A percentile compares a stretch with the other conserved stretches of the same genome.
Evolutionary conservation across 2,113 vertebrate species (phyloP).

Genomic region (Pomatostomus ruficeps): DNA sequence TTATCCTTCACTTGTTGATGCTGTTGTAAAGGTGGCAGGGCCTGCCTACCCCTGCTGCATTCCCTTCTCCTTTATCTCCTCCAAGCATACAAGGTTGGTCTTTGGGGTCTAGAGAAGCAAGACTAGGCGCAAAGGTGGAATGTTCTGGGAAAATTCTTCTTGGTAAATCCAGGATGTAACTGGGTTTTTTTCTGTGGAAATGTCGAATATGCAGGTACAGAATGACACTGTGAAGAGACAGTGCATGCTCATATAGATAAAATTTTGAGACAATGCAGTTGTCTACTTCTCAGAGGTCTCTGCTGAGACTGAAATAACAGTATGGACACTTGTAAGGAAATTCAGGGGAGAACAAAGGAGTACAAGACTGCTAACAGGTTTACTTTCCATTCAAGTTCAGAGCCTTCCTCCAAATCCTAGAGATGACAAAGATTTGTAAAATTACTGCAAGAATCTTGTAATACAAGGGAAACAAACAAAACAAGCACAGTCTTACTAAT

Average conservation of each 20-base stretch:
- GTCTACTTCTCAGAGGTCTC: background rate
- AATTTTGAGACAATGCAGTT: background rate
- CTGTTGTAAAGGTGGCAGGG: background rate
- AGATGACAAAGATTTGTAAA: background rate
- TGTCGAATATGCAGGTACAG: background rate
- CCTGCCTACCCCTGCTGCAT: background rate
- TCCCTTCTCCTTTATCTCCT: background rate
- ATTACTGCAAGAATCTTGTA: background rate
- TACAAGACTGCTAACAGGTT: background rate
- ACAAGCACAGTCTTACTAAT: background rate
- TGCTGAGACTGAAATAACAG: background rate
- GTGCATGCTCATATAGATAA: background rate
- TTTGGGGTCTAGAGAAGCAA: background rate
- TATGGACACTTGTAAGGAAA: background rate
- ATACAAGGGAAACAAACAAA: background rate
- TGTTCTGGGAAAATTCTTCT: background rate
- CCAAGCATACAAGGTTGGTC: background rate
- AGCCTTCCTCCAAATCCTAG: background rate
- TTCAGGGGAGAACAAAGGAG: background rate
- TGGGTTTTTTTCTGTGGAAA: background rate
- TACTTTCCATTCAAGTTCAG: background rate
- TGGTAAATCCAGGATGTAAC: background rate
- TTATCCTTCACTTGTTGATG: background rate
- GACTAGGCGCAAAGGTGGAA: background rate
- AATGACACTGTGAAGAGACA: background rate